These are phyloP conservation scores for Thinocorus orbignyianus DNA, from an alignment of 2,113 vertebrate genomes.

Conservation along the genomic window DNA sequence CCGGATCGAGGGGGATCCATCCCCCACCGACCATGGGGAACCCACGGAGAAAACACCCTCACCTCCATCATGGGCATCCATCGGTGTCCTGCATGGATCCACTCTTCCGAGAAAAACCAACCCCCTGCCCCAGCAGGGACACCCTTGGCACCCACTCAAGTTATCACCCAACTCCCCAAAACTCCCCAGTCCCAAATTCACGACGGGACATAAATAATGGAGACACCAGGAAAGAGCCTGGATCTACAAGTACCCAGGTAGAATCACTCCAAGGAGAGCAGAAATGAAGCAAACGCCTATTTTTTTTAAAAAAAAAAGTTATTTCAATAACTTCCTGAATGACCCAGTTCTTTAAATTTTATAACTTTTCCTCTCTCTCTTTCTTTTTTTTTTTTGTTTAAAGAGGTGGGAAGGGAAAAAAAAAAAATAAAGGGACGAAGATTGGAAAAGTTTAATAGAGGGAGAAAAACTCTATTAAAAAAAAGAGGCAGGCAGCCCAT, in stretches of 20 bases:
- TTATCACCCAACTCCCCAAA: not conserved
- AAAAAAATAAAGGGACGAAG: not conserved
- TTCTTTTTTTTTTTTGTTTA: not conserved
- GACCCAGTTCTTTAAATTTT: constrained; percentile 15
- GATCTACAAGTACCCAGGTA: not conserved
- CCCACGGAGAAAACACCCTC: fast-evolving
- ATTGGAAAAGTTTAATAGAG: constrained; percentile 66
- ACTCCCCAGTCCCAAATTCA: not conserved
- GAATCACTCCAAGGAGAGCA: not conserved
- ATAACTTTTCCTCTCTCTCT: not conserved
- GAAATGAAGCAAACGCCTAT: not conserved
- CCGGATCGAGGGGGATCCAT: fast-evolving
- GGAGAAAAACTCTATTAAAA: constrained; percentile 55
- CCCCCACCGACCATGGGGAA: fast-evolving
- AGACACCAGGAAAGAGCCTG: not conserved
- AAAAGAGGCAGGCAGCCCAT: not conserved
- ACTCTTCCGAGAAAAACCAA: fast-evolving
- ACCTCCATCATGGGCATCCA: fast-evolving
- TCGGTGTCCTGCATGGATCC: fast-evolving
- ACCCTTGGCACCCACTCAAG: fast-evolving
- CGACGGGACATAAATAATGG: fast-evolving
- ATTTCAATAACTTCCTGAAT: constrained; percentile 34
- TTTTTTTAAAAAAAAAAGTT: constrained; percentile 9
- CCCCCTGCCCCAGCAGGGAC: fast-evolving
- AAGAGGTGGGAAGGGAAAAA: not conserved